A percentile compares a stretch with the other conserved stretches of the same genome.
Evolutionary conservation across 1,140 invertebrate genomes (phyloP).

Genomic region (Yoshiicerus persimilis): DNA sequence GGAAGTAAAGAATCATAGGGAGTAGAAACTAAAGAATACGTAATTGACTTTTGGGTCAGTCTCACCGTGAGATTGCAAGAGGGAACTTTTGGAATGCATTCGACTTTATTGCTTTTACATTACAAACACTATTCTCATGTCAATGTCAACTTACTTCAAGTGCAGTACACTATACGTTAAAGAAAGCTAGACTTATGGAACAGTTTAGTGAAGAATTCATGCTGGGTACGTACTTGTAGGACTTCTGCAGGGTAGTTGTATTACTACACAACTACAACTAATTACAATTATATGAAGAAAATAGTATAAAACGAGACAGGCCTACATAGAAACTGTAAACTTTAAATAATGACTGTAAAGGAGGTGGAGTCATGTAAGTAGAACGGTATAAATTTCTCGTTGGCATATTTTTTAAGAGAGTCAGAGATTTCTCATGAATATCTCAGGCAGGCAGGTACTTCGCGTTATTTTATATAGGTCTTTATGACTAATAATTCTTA

Average conservation of each 20-base stretch:
- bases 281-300: neutral
- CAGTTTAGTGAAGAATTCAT: neutral
- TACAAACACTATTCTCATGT: neutral
- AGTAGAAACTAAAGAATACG: neutral
- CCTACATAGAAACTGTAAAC: neutral
- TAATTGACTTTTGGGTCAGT: neutral
- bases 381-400: neutral
- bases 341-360: neutral
- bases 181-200: neutral
- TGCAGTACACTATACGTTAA: neutral
- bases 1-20: neutral
- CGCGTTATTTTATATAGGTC: neutral
- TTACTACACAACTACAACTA: neutral
- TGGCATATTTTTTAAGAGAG: neutral
- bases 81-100: neutral
- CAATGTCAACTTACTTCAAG: neutral
- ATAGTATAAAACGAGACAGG: neutral
- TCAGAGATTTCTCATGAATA: neutral
- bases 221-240: neutral
- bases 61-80: neutral
- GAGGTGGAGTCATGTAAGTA: neutral
- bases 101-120: neutral
- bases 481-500: conserved; percentile 5
- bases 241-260: neutral
- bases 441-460: neutral